Conservation (phyloP, 2,113 vertebrate species). For the Andinoacara biseriatus region DNA sequence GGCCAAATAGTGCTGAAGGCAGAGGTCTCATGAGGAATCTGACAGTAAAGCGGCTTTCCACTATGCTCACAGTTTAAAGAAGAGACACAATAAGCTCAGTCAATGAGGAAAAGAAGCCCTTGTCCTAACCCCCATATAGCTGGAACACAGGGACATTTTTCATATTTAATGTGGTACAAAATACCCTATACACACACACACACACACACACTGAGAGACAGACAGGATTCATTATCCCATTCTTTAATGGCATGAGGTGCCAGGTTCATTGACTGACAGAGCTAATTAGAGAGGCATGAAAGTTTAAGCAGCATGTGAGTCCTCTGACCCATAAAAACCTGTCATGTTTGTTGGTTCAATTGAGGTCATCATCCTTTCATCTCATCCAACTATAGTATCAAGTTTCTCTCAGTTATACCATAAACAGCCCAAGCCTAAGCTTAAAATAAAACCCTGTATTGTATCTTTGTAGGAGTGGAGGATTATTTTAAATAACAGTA, state of each 20-base stretch:
- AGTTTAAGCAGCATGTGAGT: conserved; percentile 63
- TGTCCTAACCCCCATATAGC: not conserved
- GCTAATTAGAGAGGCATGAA: conserved; percentile 64
- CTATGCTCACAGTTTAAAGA: conserved; percentile 54
- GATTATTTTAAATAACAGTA: conserved; percentile 24
- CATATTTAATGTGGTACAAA: not conserved
- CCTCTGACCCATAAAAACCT: conserved; percentile 41
- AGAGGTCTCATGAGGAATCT: conserved; percentile 80
- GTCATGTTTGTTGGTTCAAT: conserved; percentile 54
- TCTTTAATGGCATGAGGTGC: conserved; percentile 59
- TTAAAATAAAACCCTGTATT: conserved; percentile 22
- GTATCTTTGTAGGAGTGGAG: not conserved
- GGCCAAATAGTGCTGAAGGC: conserved; percentile 76
- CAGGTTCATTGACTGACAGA: conserved; percentile 61
- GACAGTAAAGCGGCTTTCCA: conserved; percentile 63
- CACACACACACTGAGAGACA: conserved; percentile 1
- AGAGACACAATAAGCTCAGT: conserved; percentile 68
- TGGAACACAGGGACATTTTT: conserved; percentile 9
- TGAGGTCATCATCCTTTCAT: conserved; percentile 42
- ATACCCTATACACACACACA: conserved; percentile 3
- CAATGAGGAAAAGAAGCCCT: conserved; percentile 51
- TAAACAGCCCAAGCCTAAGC: conserved; percentile 1
- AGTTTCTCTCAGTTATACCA: conserved; percentile 22
- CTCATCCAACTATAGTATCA: conserved; percentile 26
- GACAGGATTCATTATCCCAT: conserved; percentile 61